Conservation (phyloP, 2,113 vertebrate species). For the Pelecanus crispus region DNA sequence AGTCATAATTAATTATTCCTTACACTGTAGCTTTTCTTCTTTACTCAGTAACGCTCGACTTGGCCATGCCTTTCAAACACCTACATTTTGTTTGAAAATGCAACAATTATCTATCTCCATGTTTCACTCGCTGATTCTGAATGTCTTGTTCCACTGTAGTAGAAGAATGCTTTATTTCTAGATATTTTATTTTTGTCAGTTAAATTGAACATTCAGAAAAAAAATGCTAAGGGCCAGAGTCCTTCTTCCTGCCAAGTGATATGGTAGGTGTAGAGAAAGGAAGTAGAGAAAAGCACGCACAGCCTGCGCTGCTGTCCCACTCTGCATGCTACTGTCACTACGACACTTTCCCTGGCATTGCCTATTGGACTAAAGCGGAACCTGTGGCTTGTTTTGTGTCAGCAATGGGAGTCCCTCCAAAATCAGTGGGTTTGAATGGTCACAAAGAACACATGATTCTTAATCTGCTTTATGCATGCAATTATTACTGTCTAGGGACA, state of each 20-base stretch:
- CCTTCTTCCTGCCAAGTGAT: neutral
- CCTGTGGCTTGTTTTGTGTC: accelerated
- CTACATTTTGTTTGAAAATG: neutral
- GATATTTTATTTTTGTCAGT: neutral
- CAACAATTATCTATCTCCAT: neutral
- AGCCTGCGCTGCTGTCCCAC: accelerated
- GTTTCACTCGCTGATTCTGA: neutral
- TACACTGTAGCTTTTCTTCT: neutral
- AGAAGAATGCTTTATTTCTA: neutral
- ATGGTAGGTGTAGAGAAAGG: neutral
- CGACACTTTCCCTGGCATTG: neutral
- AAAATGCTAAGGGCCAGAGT: neutral
- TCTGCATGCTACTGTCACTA: too few species aligned
- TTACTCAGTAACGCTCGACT: accelerated
- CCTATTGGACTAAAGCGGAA: neutral
- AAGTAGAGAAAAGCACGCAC: neutral
- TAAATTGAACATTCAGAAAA: neutral
- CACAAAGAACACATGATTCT: neutral
- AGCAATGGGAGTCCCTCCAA: neutral
- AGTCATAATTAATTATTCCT: neutral
- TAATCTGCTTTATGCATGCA: neutral
- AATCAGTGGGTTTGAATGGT: neutral
- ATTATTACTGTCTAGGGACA: neutral
- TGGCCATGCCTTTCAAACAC: neutral
- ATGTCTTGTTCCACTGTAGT: neutral